Evolutionary conservation across 2,113 vertebrate species (phyloP).

Genomic region (Oncorhynchus keta): DNA sequence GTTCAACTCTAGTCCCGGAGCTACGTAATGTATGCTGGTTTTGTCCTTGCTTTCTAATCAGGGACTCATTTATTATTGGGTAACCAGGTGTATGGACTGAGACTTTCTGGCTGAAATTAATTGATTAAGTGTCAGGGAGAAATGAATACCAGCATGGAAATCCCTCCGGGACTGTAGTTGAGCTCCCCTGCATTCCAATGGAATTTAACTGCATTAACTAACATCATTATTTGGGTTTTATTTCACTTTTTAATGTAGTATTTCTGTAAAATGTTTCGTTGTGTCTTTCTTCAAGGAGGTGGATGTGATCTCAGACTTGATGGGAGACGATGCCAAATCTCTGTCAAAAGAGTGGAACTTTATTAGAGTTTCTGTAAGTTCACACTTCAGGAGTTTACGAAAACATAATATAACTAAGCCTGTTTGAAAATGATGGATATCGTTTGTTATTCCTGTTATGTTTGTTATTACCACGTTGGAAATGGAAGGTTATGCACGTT

Average conservation of each 20-base stretch:
- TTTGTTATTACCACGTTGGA: background rate
- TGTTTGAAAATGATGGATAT: background rate
- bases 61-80: conserved; percentile 33
- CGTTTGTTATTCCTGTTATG: background rate
- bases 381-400: conserved; percentile 12
- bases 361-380: conserved; percentile 73
- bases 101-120: conserved; percentile 17
- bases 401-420: background rate
- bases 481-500: background rate
- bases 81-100: conserved; percentile 33
- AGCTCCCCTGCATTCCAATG: no score
- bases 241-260: background rate
- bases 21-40: background rate
- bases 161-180: no score
- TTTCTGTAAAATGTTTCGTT: conserved; percentile 12
- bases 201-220: background rate
- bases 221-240: background rate
- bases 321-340: conserved; percentile 41
- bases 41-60: conserved; percentile 23
- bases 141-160: conserved; percentile 28
- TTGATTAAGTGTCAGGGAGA: conserved; percentile 39
- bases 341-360: conserved; percentile 67
- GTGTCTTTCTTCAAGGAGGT: conserved; percentile 58
- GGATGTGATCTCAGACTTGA: conserved; percentile 58
- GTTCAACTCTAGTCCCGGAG: background rate